phyloP scores from a whole-genome alignment of 2,797 vertebrate genomes.

The Tiaroga cobitis region DNA sequence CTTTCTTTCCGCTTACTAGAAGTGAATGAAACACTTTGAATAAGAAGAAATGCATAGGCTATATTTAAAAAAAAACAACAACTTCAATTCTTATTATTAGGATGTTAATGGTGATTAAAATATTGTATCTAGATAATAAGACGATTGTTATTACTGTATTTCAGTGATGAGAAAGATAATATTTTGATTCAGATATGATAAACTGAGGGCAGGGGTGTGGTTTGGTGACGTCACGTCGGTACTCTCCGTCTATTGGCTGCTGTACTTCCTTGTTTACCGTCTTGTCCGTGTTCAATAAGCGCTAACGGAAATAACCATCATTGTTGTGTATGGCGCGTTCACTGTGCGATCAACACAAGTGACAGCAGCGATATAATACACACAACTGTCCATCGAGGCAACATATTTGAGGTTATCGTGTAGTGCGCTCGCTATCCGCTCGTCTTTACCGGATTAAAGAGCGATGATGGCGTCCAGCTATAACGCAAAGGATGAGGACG shows the following conservation, averaged over 20 bases:
- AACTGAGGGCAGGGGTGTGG: background rate
- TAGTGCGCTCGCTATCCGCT: background rate
- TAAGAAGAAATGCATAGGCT: no score
- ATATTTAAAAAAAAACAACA: no score
- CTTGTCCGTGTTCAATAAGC: background rate
- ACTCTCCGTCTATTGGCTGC: conserved; percentile 64
- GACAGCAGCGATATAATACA: background rate
- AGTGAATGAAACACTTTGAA: background rate
- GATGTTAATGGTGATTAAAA: background rate
- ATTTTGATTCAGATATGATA: background rate
- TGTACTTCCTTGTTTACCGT: conserved; percentile 67
- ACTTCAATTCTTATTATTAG: background rate
- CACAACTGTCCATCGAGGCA: background rate
- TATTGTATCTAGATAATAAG: background rate
- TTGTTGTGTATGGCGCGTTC: background rate
- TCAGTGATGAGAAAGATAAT: background rate
- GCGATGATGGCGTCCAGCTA: conserved; percentile 89
- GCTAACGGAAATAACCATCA: background rate
- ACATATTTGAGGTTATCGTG: background rate
- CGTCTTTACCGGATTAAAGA: conserved; percentile 18
- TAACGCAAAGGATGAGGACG: conserved; percentile 88
- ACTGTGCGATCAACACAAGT: background rate
- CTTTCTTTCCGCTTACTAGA: background rate
- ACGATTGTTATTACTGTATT: background rate
- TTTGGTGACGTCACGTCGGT: conserved; percentile 39